Evolutionary conservation across 2,888 invertebrate species (phyloP).

Genomic region (Sarcophaga caerulescens): DNA sequence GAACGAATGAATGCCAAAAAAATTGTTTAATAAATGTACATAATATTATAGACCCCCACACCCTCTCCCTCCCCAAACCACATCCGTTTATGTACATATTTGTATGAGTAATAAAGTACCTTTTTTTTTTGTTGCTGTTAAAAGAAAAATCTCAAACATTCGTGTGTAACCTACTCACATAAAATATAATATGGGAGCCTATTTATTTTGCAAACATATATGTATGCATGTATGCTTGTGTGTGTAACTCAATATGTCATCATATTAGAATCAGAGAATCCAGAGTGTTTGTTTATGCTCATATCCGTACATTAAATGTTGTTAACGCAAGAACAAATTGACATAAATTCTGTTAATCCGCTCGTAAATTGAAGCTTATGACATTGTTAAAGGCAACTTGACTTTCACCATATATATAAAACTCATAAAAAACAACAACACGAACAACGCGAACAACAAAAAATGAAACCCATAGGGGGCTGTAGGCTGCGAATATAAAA

Average conservation of each 20-base stretch:
- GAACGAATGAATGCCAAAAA: background rate
- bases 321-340: slow-evolving; percentile 58
- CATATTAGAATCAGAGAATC: background rate
- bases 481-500: too few species aligned
- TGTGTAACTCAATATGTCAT: background rate
- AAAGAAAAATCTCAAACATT: too few species aligned
- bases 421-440: slow-evolving; percentile 1
- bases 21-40: background rate
- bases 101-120: background rate
- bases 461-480: background rate
- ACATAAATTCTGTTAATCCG: slow-evolving; percentile 65
- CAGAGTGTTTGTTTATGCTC: slow-evolving; percentile 17
- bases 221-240: background rate
- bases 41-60: too few species aligned
- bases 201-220: background rate
- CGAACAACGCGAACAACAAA: background rate
- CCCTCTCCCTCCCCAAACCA: too few species aligned
- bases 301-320: slow-evolving; percentile 57
- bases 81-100: background rate
- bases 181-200: too few species aligned
- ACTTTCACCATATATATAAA: slow-evolving; percentile 41
- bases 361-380: slow-evolving; percentile 65
- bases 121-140: background rate
- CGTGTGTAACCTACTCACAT: too few species aligned
- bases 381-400: slow-evolving; percentile 62